A percentile compares a stretch with the other conserved stretches of the same genome.
Conservation (phyloP, 1,140 invertebrate species). For the Drosophila biarmipes region DNA sequence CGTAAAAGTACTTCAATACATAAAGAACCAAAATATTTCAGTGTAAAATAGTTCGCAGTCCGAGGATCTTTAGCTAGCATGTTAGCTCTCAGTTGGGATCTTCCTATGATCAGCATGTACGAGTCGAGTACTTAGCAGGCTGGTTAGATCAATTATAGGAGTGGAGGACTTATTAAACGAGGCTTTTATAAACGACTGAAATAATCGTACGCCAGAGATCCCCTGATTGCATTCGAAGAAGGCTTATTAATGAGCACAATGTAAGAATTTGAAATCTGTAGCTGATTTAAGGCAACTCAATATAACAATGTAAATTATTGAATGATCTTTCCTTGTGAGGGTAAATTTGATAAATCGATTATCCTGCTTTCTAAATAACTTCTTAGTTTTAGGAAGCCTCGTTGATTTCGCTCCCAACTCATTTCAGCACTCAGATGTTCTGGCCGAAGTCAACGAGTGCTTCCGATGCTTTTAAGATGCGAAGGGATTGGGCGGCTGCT, state of each 20-base stretch:
- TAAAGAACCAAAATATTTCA: not conserved
- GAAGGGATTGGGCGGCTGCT: constrained; percentile 17
- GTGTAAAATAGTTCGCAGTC: constrained; percentile 5
- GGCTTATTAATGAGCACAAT: not conserved
- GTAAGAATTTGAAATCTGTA: not conserved
- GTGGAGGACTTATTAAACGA: constrained; percentile 35
- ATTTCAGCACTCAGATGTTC: not conserved
- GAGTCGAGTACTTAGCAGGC: constrained; percentile 37
- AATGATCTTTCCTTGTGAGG: too few relatives aligned
- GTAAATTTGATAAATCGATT: too few relatives aligned
- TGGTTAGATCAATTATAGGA: constrained; percentile 48
- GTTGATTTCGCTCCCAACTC: constrained; percentile 3
- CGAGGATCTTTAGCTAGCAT: constrained; percentile 16
- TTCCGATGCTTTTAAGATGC: constrained; percentile 2
- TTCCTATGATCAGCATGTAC: constrained; percentile 39
- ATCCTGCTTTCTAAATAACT: too few relatives aligned
- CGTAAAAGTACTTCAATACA: too few relatives aligned
- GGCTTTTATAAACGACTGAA: constrained; percentile 33
- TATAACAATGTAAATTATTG: too few relatives aligned
- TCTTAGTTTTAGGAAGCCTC: too few relatives aligned
- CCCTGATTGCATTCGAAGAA: constrained; percentile 12
- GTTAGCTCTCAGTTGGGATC: constrained; percentile 21
- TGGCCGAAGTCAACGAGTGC: not conserved
- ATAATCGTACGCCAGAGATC: constrained; percentile 15
- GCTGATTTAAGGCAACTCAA: not conserved